phyloP scores from a whole-genome alignment of 2,113 vertebrate genomes.

The Mugil cephalus region DNA sequence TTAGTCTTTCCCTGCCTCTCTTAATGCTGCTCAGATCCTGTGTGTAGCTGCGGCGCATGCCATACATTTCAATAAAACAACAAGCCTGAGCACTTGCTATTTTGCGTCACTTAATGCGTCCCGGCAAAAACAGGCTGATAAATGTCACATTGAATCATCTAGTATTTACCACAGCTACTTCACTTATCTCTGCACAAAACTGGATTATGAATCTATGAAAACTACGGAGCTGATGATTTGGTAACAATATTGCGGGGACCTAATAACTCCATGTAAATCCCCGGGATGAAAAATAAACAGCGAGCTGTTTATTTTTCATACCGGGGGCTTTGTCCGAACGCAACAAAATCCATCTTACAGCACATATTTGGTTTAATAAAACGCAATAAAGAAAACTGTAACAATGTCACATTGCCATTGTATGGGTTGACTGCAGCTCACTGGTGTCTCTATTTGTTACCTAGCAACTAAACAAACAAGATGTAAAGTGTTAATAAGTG shows the following conservation, averaged over 20 bases:
- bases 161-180: conserved; percentile 7
- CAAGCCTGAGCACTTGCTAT: conserved; percentile 8
- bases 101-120: conserved; percentile 21
- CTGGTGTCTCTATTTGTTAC: not conserved
- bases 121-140: conserved; percentile 24
- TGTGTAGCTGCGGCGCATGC: conserved; percentile 17
- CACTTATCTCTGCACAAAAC: conserved; percentile 17
- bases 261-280: not conserved
- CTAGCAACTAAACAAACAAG: not conserved
- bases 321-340: no score
- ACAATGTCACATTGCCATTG: not conserved
- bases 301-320: no score
- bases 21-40: conserved; percentile 18
- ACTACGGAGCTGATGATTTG: conserved; percentile 1
- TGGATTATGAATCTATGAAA: conserved; percentile 20
- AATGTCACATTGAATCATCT: conserved; percentile 29
- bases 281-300: no score
- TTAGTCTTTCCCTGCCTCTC: not conserved
- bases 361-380: no score
- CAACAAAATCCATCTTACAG: no score
- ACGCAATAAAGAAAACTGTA: no score
- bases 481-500: not conserved
- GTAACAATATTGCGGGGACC: not conserved
- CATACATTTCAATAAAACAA: conserved; percentile 23
- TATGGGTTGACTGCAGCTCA: not conserved